Evolutionary conservation across 2,888 invertebrate species (phyloP).

Genomic region (Adineta ricciae): DNA sequence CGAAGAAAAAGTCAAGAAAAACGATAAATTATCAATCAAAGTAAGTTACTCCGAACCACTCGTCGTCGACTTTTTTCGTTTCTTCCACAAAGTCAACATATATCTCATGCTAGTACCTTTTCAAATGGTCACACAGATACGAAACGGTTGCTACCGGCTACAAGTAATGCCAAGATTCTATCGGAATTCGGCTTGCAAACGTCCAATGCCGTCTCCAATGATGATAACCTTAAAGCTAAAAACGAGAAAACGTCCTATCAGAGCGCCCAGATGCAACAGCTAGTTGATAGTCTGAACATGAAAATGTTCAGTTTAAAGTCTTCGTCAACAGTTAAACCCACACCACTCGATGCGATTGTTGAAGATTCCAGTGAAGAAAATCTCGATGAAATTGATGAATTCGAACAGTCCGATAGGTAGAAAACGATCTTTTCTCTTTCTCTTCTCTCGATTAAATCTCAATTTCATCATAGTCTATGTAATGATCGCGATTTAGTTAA

Average conservation of each 20-base stretch:
- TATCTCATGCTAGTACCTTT: too few species aligned
- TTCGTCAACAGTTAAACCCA: not conserved
- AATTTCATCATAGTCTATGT: not conserved
- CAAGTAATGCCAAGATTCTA: too few species aligned
- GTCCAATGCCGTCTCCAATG: too few species aligned
- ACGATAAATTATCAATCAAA: not conserved
- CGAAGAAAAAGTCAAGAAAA: not conserved
- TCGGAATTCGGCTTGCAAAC: too few species aligned
- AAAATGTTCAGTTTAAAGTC: not conserved
- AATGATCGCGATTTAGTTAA: not conserved
- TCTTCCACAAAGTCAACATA: too few species aligned
- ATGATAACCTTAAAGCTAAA: too few species aligned
- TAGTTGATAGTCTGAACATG: not conserved
- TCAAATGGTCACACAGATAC: too few species aligned
- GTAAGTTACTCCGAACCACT: not conserved
- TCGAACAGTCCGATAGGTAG: not conserved
- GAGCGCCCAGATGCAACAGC: not conserved
- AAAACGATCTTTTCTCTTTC: not conserved
- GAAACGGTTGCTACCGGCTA: too few species aligned
- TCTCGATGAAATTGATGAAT: not conserved
- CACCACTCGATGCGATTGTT: not conserved
- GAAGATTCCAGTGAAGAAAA: slow-evolving; percentile 19
- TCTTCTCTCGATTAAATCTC: too few species aligned
- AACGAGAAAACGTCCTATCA: not conserved
- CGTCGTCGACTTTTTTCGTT: too few species aligned